phyloP scores from a whole-genome alignment of 2,113 vertebrate genomes.

The Tympanuchus pallidicinctus region DNA sequence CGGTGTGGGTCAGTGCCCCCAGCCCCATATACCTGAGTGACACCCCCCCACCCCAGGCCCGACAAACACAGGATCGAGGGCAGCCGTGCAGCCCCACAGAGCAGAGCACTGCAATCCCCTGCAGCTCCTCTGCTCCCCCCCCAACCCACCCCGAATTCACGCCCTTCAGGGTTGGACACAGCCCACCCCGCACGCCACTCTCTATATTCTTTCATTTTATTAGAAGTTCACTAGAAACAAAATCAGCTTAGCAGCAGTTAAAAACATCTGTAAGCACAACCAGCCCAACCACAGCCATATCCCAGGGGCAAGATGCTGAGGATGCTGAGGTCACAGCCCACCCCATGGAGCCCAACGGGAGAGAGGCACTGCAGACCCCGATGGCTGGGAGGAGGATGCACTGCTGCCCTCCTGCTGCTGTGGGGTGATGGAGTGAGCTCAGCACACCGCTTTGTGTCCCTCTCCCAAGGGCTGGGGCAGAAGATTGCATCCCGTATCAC shows the following conservation, averaged over 20 bases:
- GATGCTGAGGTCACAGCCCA: not conserved
- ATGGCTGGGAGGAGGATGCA: not conserved
- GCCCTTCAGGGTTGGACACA: rapidly evolving
- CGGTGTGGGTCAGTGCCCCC: no score
- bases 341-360: not conserved
- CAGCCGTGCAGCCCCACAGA: no score
- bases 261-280: not conserved
- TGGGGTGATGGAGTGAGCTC: no score
- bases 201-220: conserved; percentile 38
- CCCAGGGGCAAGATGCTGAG: not conserved
- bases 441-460: no score
- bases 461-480: no score
- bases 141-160: rapidly evolving
- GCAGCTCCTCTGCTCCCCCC: not conserved
- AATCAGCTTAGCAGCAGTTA: not conserved
- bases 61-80: no score
- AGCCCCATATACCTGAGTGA: no score
- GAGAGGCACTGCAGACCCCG: not conserved
- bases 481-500: not conserved
- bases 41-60: no score
- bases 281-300: rapidly evolving
- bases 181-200: not conserved
- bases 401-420: no score
- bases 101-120: not conserved
- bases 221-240: not conserved